Evolutionary conservation across 2,113 vertebrate species (phyloP), one percentile per base, ranked within the genome.

Genomic region (Psilopsiagon aurifrons): DNA sequence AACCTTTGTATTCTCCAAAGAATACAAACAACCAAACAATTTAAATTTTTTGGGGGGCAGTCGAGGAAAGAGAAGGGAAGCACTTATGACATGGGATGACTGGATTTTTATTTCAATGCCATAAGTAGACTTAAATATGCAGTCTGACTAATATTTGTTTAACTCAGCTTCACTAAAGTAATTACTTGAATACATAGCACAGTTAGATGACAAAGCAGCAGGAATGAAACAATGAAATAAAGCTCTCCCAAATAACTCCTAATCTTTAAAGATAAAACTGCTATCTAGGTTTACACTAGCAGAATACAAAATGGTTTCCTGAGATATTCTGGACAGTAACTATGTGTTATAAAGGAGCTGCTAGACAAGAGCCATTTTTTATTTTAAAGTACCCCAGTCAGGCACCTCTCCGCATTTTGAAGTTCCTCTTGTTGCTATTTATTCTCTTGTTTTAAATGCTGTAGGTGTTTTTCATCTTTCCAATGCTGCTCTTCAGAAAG

Each of bases 351-450:
- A 96, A 95, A 90, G 95, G 68, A 94, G 85, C 51, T 57, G 67
- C 85, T 95, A 96, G 95, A 97, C 91, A 95, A 88, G 63, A 95
- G 92, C 60, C 59, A 96, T 94, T 96, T 93, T 94, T 97, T 97
- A 96, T 93, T 96, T 94, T 87, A 94, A 95, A 96, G 94, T 95
- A 94, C 89, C 71, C 63, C 70, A 91, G 64, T 90, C 83, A 92
- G 91, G 77, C 96, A 93, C 92, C 68, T 88, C 86, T 66, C 76
- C 77, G 63, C 79, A 95, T 91, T 89, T 83, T 74, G 83, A 95
- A 71, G 69, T 63, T 92, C 89, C 89, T 82, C 62, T 66, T 51
- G 33, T 28, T 81, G 81, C 86, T 85, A 3, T 86, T 78, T 2
- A 5, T 57, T 70, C 46, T 60, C 64, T 67, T 66, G 13, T 69